Evolutionary conservation across 2,797 vertebrate species (phyloP), one percentile per base, ranked within the genome.

Genomic region (Caiman crocodilus): DNA sequence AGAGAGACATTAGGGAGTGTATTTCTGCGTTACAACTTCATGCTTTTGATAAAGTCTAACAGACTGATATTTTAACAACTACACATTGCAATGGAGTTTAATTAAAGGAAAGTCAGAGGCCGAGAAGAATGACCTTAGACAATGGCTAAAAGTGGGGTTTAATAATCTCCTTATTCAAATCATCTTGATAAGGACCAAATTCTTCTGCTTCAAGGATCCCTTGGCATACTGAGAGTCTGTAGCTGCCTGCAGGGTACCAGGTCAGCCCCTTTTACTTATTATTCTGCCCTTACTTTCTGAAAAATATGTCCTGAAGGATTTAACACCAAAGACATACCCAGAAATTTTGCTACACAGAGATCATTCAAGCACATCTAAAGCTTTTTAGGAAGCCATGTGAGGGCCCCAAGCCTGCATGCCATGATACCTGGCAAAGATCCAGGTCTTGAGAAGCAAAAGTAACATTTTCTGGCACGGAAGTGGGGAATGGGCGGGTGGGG

Each of bases 51-150:
- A 92, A 92, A 95, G 94, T 76, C 84, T 85, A 89, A 55, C 69
- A 76, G 82, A 92, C 69, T 88, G 17, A 81, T 86, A 73, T 78
- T 93, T 88, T 86, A 96, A 95, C 30, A 91, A 76, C 25, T 25
- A 20, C 84, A 69, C 26, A 32, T 26, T 94, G 30, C 63, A 95
- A 82, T 6, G 20, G 20, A 90, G 8, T 89, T 96, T 94, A 96
- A 96, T 96, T 92, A 88, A 91, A 96, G 89, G 63, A 82, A 88
- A 95, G 79, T 73, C 83, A 86, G 79, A 80, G 64, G 6, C 50
- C 80, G 76, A 85, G 80, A 96, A 94, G 74, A 15, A 50, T 63
- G 63, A 23, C 30, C 4, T 1, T 42, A 88, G 60, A 76, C 61
- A 96, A 95, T 82, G 17, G 23, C 80, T 92, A 14, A 42, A 94